Base-by-base conservation (phyloP, 2,797 vertebrate species). In the Hypotaenidia philippensis region DNA sequence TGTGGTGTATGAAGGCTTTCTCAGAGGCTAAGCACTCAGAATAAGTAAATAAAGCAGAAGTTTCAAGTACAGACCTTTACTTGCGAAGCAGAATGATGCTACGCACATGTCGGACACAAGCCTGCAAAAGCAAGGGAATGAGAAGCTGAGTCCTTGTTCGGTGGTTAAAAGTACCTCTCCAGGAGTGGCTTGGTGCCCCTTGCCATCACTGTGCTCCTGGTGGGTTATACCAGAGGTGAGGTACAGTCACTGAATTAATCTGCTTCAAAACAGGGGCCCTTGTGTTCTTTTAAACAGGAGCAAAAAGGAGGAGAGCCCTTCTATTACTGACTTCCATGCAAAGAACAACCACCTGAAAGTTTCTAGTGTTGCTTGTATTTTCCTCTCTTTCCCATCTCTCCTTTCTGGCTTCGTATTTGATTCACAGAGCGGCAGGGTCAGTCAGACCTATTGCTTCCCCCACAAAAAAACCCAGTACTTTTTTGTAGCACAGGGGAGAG, bases 31-130 rank as follows among this genome's bases (percentile, higher is more conserved):
- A 82, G 36, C 70, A 34, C 83, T 96, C 83, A 57, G 72, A 76
- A 27, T 69, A 86, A 87, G 65, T 83, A 95, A 94, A 83, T 76
- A 92, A 82, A 82, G 32, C 59, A 49, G 64, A 56, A 86, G 27
- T 72, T 93, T 93, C 34, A 55, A 90, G 89, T 52, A 82, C 66
- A 84, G 78, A 64, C 19, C 16, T 65, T 44, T 76, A 22, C 27
- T 81, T 83, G 45, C 53, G 59, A 88, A 64, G 77, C 29, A 50
- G 78, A 80, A 40, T 15, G 61, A 49, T 2, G 31, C 44, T 55
- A 22, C 38, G 12, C 18, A 47, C 0, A 0, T 21, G 18, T 69
- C 50, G 59, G 56, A 81, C 23, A 49, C 34, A 64, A 69, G 44
- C 57, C 65, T 81, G 55, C n/a, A 59, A 78, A 71, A 76, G 36